Evolutionary conservation across 1,140 invertebrate genomes (phyloP).

Genomic region (Diabrotica undecimpunctata): DNA sequence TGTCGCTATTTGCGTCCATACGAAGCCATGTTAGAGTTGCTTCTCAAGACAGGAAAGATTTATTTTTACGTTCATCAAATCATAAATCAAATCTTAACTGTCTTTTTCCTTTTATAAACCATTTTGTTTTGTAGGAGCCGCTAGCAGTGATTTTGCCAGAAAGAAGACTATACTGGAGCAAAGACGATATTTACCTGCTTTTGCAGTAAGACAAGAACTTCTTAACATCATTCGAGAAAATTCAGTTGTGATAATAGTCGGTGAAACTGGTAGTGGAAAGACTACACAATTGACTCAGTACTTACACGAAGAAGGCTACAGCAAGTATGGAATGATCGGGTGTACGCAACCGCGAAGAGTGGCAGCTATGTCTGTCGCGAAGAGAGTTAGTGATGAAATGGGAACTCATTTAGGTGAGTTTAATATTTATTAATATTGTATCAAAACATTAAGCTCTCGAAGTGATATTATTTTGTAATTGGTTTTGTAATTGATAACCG

Average conservation of each 20-base stretch:
- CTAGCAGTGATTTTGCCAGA: slow-evolving; percentile 84
- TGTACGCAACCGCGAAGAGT: slow-evolving; percentile 93
- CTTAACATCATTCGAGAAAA: slow-evolving; percentile 93
- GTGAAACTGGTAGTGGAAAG: slow-evolving; percentile 98
- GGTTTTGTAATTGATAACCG: too few species aligned
- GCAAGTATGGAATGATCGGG: slow-evolving; percentile 88
- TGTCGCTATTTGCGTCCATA: too few species aligned
- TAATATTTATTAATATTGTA: too few species aligned
- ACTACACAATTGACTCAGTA: slow-evolving; percentile 99
- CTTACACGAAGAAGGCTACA: slow-evolving; percentile 96
- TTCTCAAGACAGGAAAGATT: too few species aligned
- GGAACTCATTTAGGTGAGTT: slow-evolving; percentile 69
- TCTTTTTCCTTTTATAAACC: not conserved
- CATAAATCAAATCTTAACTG: too few species aligned
- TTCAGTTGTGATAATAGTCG: slow-evolving; percentile 92
- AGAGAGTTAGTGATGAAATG: slow-evolving; percentile 98
- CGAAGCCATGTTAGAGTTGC: too few species aligned
- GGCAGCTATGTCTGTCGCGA: slow-evolving; percentile 98
- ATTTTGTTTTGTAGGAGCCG: slow-evolving; percentile 49
- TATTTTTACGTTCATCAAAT: too few species aligned
- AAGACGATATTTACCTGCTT: slow-evolving; percentile 90
- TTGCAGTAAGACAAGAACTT: slow-evolving; percentile 91
- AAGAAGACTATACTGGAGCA: slow-evolving; percentile 86
- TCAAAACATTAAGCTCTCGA: too few species aligned
- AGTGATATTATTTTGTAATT: too few species aligned